These are phyloP conservation scores for Coptodon bakossiorum DNA, from an alignment of 2,113 vertebrate genomes.

Conservation along the genomic window DNA sequence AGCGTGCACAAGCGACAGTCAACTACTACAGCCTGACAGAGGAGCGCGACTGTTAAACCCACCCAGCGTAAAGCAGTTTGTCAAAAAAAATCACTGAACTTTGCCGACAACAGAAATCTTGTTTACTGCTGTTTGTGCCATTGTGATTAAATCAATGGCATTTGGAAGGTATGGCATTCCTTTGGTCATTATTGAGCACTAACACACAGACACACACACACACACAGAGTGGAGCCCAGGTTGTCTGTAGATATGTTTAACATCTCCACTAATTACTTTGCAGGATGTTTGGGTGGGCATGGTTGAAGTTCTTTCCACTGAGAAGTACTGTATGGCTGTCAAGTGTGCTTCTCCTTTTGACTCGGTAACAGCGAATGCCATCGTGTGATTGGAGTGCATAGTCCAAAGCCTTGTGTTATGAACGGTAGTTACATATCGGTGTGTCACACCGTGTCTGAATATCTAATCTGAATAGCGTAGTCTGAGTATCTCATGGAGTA, in stretches of 20 bases:
- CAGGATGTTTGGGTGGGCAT: slow-evolving; percentile 44
- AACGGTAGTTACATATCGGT: slow-evolving; percentile 51
- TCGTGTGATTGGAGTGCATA: slow-evolving; percentile 11
- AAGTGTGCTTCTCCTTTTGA: slow-evolving; percentile 11
- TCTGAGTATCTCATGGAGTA: slow-evolving; percentile 48
- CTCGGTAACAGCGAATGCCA: not conserved
- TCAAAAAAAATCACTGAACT: slow-evolving; percentile 1
- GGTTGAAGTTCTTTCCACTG: slow-evolving; percentile 20
- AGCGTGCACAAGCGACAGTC: not conserved
- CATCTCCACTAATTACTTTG: slow-evolving; percentile 52
- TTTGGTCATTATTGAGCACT: slow-evolving; percentile 8
- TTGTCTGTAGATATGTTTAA: slow-evolving; percentile 49
- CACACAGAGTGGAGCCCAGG: slow-evolving; percentile 15
- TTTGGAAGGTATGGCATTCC: slow-evolving; percentile 5
- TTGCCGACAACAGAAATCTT: slow-evolving; percentile 15
- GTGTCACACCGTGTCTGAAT: slow-evolving; percentile 15
- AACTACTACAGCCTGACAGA: not conserved
- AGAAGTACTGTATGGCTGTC: slow-evolving; percentile 10
- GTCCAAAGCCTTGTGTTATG: slow-evolving; percentile 46
- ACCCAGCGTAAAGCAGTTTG: not conserved
- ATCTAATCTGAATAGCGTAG: slow-evolving; percentile 55
- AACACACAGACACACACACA: slow-evolving; percentile 13
- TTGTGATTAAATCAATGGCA: slow-evolving; percentile 14
- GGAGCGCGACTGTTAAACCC: not conserved
- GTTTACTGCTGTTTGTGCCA: slow-evolving; percentile 41